Evolutionary conservation across 2,797 vertebrate species (phyloP).

Genomic region (Gallinago nigripennis): DNA sequence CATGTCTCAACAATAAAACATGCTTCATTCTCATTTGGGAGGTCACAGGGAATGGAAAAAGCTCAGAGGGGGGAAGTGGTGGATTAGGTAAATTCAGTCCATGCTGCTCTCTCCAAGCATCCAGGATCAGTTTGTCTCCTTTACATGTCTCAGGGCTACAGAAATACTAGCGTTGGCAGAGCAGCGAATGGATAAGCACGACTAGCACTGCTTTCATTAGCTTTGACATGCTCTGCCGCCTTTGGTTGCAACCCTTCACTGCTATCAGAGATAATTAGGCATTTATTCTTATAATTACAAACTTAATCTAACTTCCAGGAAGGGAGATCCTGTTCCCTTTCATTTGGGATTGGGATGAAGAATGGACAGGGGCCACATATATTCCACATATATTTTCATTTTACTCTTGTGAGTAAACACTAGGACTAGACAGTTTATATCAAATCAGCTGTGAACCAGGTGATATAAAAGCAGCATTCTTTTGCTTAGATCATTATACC

Average conservation of each 20-base stretch:
- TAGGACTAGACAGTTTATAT: not conserved
- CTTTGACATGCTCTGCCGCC: not conserved
- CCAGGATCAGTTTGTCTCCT: not conserved
- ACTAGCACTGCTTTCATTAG: not conserved
- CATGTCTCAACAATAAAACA: not conserved
- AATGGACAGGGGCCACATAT: not conserved
- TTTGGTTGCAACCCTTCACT: not conserved
- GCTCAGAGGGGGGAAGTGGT: not conserved
- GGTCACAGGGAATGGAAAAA: not conserved
- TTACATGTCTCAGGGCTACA: not conserved
- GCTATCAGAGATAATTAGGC: not conserved
- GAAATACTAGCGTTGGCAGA: not conserved
- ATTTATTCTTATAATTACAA: not conserved
- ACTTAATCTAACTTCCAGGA: not conserved
- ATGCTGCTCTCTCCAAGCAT: not conserved
- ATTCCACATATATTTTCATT: not conserved
- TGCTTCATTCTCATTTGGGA: not conserved
- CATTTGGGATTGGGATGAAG: not conserved
- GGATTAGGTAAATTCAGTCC: rapidly evolving
- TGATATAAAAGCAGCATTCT: constrained; percentile 42
- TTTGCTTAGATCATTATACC: constrained; percentile 67
- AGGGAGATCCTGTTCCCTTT: not conserved
- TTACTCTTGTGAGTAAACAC: not conserved
- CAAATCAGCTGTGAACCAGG: not conserved
- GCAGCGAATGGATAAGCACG: not conserved